Base-by-base conservation (phyloP, 2,888 invertebrate genomes). In the Stenichneumon culpator region DNA sequence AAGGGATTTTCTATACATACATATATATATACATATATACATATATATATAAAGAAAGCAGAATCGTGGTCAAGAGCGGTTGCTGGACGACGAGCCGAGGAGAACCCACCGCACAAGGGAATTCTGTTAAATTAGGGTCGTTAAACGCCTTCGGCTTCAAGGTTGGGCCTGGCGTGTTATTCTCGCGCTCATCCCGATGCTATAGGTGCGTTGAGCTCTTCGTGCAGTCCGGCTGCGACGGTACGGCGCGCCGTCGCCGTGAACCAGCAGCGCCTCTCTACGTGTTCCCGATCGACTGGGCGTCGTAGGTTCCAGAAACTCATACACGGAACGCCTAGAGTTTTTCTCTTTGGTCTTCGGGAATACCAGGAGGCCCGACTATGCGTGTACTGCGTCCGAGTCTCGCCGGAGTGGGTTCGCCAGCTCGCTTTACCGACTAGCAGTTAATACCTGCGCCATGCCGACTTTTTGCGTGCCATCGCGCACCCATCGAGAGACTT, bases 91-190 rank as follows among this genome's bases (percentile, higher is more conserved):
- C 50, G 68, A 57, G 78, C 32, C n/a, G 22, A 16, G 16, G 36
- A 19, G 60, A 79, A 50, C 22, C 44, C 22, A 60, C 78, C 54
- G 74, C 74, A 75, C 77, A 57, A 32, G 67, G 63, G 82, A 82
- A 77, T 83, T 73, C 75, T 79, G 75, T 80, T 86, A 80, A 86
- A 87, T 87, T 84, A 87, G 85, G 85, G 83, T 86, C 86, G 83
- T 83, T 83, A 84, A 84, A 82, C 84, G 86, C 84, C 81, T 86
- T 86, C 72, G 82, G 86, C 84, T 84, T 75, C 79, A 86, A 84
- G 86, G 86, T 78, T 86, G 81, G 85, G 79, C 72, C 72, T 50
- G 73, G 75, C 81, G 68, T 78, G 69, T 83, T 69, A 77, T 83
- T 69, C 78, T 72, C 81, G 65, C 81, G 63, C 54, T 32, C 74